Percentiles rank a stretch among this genome's conserved stretches.
Evolutionary conservation across 2,113 vertebrate species (phyloP).

Genomic region (Pteropus alecto): DNA sequence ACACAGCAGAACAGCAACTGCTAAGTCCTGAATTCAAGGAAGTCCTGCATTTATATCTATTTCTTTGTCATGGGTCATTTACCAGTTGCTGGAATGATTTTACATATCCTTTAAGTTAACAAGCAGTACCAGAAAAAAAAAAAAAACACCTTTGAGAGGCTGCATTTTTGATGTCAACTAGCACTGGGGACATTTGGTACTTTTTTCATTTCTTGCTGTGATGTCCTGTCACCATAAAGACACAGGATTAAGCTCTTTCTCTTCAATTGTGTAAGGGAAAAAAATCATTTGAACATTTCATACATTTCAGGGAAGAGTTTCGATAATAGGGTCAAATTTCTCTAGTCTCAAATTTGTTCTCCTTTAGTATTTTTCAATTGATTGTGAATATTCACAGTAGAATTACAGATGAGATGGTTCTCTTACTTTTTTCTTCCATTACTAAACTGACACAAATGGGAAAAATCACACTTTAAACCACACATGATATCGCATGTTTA

Average conservation of each 20-base stretch:
- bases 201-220: constrained; percentile 62
- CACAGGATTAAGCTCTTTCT: constrained; percentile 10
- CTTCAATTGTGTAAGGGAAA: constrained; percentile 33
- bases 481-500: not conserved
- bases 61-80: constrained; percentile 48
- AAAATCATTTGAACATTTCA: constrained; percentile 46
- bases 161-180: constrained; percentile 53
- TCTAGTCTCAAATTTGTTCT: not conserved
- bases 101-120: constrained; percentile 53
- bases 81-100: constrained; percentile 24
- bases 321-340: constrained; percentile 24
- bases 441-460: not conserved
- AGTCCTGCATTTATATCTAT: not conserved
- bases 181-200: constrained; percentile 28
- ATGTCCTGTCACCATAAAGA: constrained; percentile 51
- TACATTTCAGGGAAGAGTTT: constrained; percentile 51
- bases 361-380: not conserved
- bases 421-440: not conserved
- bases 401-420: not conserved
- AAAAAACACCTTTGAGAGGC: constrained; percentile 26
- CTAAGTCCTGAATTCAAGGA: not conserved
- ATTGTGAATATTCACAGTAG: constrained; percentile 18
- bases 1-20: not conserved
- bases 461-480: not conserved
- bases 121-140: not conserved